phyloP scores from a whole-genome alignment of 1,140 invertebrate genomes.

The Anoplolepis gracilipes region DNA sequence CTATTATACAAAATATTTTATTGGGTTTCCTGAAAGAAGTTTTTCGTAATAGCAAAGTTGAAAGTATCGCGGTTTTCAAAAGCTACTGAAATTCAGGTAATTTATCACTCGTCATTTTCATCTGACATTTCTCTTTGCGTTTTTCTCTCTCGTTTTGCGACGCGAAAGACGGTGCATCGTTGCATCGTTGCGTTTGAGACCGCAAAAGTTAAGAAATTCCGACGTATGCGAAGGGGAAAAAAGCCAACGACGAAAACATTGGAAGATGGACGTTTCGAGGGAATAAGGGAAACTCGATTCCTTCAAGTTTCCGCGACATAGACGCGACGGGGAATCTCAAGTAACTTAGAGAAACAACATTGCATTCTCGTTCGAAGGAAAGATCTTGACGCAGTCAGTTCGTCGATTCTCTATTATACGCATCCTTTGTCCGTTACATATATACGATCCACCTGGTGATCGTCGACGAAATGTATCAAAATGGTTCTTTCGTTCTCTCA shows the following conservation, averaged over 20 bases:
- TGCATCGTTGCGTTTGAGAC: background rate
- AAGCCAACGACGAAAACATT: slow-evolving; percentile 14
- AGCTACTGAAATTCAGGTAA: background rate
- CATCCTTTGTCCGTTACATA: slow-evolving; percentile 13
- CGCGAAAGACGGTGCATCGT: background rate
- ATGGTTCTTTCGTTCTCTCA: slow-evolving; percentile 22
- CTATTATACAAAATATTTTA: background rate
- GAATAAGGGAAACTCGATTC: slow-evolving; percentile 61
- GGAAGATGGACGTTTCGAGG: background rate
- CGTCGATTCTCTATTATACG: slow-evolving; percentile 50
- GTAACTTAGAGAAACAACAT: slow-evolving; percentile 60
- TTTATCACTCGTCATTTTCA: background rate
- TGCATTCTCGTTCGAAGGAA: slow-evolving; percentile 20
- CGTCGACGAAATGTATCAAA: slow-evolving; percentile 40
- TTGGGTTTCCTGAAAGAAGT: background rate
- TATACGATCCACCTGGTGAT: slow-evolving; percentile 47
- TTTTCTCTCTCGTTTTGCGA: background rate
- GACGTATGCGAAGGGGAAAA: slow-evolving; percentile 7
- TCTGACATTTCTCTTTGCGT: background rate
- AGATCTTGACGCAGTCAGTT: slow-evolving; percentile 19
- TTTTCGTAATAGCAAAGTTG: background rate
- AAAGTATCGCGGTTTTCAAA: background rate
- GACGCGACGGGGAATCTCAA: slow-evolving; percentile 50
- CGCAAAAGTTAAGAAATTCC: slow-evolving; percentile 34
- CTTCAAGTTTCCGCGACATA: slow-evolving; percentile 53